Percentiles rank a stretch among this genome's conserved stretches.
Conservation (phyloP, 1,140 invertebrate species). For the Brevipalpus yothersi region DNA sequence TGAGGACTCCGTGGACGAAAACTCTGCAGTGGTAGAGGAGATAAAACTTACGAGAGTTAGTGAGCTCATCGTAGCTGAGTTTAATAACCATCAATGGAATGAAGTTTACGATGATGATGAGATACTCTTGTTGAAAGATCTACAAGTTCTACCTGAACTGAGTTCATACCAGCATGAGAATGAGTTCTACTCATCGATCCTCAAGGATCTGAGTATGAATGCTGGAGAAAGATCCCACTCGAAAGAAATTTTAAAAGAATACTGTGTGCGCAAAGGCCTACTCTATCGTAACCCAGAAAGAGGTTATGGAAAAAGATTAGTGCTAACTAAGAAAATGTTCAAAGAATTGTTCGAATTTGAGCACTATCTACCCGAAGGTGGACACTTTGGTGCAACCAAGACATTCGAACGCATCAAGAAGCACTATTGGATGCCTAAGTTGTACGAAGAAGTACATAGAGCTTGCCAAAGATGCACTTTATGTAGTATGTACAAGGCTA, state of each 20-base stretch:
- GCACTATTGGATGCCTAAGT: background rate
- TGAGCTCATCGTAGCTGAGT: background rate
- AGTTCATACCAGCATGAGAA: background rate
- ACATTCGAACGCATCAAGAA: background rate
- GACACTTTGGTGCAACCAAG: background rate
- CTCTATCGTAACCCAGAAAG: background rate
- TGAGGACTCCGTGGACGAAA: background rate
- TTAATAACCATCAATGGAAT: background rate
- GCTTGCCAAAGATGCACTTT: background rate
- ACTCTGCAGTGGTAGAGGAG: background rate
- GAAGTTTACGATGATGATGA: background rate
- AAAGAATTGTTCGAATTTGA: background rate
- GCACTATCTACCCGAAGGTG: background rate
- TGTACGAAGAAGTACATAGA: background rate
- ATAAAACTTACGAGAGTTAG: background rate
- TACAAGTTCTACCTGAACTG: background rate
- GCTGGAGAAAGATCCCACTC: background rate
- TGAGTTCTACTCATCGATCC: background rate
- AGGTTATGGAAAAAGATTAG: background rate
- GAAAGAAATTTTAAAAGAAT: background rate
- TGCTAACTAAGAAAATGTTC: background rate
- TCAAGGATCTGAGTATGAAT: background rate
- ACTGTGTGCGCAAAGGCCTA: background rate
- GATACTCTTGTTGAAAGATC: too few relatives aligned
- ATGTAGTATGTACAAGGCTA: background rate